Conservation (phyloP, 2,888 invertebrate genomes). For the Cephus sareptanus region DNA sequence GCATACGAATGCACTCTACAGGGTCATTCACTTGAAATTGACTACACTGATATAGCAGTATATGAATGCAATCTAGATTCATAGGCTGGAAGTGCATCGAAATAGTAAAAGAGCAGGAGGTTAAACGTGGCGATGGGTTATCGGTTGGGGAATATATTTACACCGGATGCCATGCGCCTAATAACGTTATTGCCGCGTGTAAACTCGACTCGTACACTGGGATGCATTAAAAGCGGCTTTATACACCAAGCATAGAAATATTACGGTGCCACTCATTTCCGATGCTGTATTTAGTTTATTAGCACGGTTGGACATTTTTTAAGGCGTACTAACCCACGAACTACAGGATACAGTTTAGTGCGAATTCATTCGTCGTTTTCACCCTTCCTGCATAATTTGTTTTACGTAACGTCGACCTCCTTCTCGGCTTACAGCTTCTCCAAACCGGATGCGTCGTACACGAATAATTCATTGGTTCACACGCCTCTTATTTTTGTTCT, state of each 20-base stretch:
- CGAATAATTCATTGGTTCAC: background rate
- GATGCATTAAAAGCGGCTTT: slow-evolving; percentile 54
- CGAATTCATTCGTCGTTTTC: slow-evolving; percentile 31
- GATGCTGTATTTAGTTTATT: slow-evolving; percentile 63
- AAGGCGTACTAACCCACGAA: slow-evolving; percentile 33
- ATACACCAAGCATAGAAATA: slow-evolving; percentile 54
- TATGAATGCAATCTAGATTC: background rate
- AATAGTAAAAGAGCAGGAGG: background rate
- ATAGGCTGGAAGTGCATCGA: background rate
- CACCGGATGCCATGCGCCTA: slow-evolving; percentile 62
- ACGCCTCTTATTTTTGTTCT: background rate
- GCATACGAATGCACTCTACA: background rate
- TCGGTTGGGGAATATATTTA: slow-evolving; percentile 53
- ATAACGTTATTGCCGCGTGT: slow-evolving; percentile 63
- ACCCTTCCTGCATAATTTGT: background rate
- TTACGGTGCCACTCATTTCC: slow-evolving; percentile 57
- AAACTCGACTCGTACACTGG: slow-evolving; percentile 45
- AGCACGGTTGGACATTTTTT: slow-evolving; percentile 47
- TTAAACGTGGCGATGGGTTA: slow-evolving; percentile 26
- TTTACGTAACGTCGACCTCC: background rate
- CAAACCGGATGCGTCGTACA: background rate
- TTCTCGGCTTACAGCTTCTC: background rate
- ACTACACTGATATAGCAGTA: background rate
- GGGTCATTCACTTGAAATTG: background rate
- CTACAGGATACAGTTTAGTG: slow-evolving; percentile 53